Conservation (phyloP, 2,797 vertebrate species). For the Falco rusticolus region DNA sequence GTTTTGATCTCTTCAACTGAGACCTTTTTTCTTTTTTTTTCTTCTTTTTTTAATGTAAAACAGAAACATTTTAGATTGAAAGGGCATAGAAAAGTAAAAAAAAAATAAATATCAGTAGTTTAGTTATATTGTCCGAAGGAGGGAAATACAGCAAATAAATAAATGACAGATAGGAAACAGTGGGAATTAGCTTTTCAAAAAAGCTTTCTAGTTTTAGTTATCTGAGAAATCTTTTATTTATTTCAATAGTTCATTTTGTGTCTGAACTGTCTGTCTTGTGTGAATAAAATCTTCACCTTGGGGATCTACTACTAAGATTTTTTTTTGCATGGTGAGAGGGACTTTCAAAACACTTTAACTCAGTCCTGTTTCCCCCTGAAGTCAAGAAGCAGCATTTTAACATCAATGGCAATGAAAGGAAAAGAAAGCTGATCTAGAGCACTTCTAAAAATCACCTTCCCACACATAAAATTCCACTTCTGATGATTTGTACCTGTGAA, state of each 20-base stretch:
- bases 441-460: background rate
- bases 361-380: background rate
- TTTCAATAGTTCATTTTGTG: constrained; percentile 7
- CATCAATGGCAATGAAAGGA: constrained; percentile 3
- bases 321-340: constrained; percentile 1
- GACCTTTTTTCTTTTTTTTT: background rate
- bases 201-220: background rate
- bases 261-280: background rate
- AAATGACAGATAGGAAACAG: background rate
- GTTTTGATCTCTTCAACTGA: background rate
- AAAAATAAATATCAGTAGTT: background rate
- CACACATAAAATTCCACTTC: background rate
- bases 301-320: background rate
- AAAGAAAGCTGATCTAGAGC: background rate
- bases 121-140: background rate
- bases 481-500: background rate
- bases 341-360: constrained; percentile 26
- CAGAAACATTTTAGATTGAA: background rate
- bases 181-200: background rate
- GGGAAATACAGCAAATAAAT: background rate
- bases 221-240: background rate
- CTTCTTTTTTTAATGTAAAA: background rate
- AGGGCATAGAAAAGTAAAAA: background rate
- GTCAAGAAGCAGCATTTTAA: constrained; percentile 18
- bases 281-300: constrained; percentile 24